Evolutionary conservation across 2,113 vertebrate species (phyloP).

Genomic region (Periophthalmodon schlosseri): DNA sequence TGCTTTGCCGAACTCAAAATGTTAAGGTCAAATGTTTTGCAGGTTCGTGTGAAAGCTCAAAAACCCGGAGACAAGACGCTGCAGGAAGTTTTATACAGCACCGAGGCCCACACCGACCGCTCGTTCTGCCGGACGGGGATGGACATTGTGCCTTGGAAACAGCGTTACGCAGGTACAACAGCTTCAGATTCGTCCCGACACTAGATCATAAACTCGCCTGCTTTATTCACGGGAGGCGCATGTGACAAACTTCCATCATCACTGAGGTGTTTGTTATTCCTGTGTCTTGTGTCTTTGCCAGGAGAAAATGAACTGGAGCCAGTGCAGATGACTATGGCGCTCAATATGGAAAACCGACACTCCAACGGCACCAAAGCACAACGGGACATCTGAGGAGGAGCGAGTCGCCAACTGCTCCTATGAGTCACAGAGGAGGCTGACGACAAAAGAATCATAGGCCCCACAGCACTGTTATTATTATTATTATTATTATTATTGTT

Average conservation of each 20-base stretch:
- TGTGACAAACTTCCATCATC: not conserved
- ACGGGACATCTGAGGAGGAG: conserved; percentile 46
- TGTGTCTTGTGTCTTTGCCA: conserved; percentile 16
- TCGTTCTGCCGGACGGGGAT: conserved; percentile 73
- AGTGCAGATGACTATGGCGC: conserved; percentile 58
- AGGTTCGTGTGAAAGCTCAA: conserved; percentile 76
- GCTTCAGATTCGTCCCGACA: not conserved
- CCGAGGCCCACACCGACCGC: conserved; percentile 75
- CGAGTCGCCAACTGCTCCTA: not conserved
- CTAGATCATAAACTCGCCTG: not conserved
- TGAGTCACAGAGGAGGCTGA: not conserved
- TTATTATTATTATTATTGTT: not conserved
- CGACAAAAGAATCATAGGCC: not conserved
- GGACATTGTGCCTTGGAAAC: conserved; percentile 74
- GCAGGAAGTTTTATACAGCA: conserved; percentile 78
- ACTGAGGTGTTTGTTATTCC: not conserved
- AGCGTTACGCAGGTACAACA: conserved; percentile 44
- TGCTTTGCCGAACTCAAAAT: not conserved
- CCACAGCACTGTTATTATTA: not conserved
- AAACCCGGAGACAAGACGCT: conserved; percentile 66
- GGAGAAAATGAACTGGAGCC: conserved; percentile 43
- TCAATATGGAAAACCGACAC: conserved; percentile 53
- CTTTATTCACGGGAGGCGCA: not conserved
- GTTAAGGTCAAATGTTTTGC: not conserved
- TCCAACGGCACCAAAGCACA: conserved; percentile 24